These are phyloP conservation scores for Threskiornis aethiopicus DNA, from an alignment of 2,797 vertebrate species.

Conservation along the genomic window DNA sequence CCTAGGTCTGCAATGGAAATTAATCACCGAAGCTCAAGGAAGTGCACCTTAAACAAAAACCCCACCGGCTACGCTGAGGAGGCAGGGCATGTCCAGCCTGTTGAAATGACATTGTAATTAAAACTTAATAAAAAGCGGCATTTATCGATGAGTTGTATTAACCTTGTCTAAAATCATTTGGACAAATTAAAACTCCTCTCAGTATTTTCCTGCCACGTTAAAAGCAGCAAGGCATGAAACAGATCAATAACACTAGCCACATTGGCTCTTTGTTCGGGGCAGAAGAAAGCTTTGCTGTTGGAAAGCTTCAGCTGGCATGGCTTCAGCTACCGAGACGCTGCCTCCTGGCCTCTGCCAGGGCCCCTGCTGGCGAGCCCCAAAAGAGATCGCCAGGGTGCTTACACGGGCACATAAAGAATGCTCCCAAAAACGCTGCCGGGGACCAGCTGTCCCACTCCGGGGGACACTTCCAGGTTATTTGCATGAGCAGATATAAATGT, in stretches of 20 bases:
- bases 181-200: conserved; percentile 18
- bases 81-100: background rate
- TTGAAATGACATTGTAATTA: conserved; percentile 12
- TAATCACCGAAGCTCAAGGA: background rate
- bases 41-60: background rate
- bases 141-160: conserved; percentile 20
- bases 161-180: conserved; percentile 56
- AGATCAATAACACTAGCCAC: background rate
- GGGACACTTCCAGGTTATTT: conserved; percentile 52
- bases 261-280: background rate
- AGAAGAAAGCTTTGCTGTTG: conserved; percentile 28
- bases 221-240: background rate
- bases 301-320: conserved; percentile 46
- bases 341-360: conserved; percentile 34
- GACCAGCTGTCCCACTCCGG: conserved; percentile 57
- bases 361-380: conserved; percentile 44
- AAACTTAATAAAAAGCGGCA: conserved; percentile 33
- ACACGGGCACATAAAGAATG: conserved; percentile 31
- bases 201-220: background rate
- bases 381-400: conserved; percentile 51
- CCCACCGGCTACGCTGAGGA: background rate
- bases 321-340: background rate
- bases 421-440: conserved; percentile 20
- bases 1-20: background rate
- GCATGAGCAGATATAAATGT: conserved; percentile 46